phyloP scores from a whole-genome alignment of 2,888 invertebrate genomes.

The Drosophila picticornis region DNA sequence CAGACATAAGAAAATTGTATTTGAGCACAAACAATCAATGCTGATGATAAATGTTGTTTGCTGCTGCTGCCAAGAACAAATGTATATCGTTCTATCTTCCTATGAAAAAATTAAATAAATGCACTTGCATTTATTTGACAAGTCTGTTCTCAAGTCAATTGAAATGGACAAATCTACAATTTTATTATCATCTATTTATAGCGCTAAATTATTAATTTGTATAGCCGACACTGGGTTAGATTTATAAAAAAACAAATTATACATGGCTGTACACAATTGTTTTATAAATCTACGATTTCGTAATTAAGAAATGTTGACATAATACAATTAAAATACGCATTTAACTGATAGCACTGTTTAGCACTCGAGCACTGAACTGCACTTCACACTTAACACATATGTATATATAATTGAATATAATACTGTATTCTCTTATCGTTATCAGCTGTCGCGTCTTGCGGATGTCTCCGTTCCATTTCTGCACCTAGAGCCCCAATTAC shows the following conservation, averaged over 20 bases:
- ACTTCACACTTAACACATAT: background rate
- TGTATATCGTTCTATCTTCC: no score
- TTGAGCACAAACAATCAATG: no score
- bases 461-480: constrained; percentile 8
- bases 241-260: background rate
- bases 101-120: background rate
- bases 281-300: background rate
- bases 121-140: background rate
- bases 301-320: background rate
- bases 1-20: background rate
- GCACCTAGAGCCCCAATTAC: constrained; percentile 32
- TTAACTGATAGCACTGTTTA: constrained; percentile 18
- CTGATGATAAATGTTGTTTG: no score
- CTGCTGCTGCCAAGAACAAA: no score
- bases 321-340: background rate
- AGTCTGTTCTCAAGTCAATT: background rate
- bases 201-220: background rate
- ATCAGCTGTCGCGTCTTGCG: constrained; percentile 17
- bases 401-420: background rate
- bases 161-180: background rate
- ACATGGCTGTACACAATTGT: background rate
- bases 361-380: constrained; percentile 25
- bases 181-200: background rate
- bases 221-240: no score
- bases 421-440: constrained; percentile 14